These are phyloP conservation scores for Nanorana parkeri DNA, from an alignment of 2,113 vertebrate species.

Conservation along the genomic window DNA sequence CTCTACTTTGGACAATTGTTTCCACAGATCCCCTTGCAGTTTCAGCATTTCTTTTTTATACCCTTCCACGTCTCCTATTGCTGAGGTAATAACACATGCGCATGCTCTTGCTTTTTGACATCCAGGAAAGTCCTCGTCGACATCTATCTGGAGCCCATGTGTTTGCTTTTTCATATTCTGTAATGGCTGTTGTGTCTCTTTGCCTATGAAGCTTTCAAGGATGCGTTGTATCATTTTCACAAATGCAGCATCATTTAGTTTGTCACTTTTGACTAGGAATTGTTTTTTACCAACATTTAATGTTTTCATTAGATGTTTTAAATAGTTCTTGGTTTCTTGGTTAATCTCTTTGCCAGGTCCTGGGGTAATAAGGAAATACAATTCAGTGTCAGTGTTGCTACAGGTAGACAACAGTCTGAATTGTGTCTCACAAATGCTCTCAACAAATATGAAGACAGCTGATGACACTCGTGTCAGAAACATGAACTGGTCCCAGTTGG, in stretches of 20 bases:
- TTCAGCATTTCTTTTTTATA: slow-evolving; percentile 59
- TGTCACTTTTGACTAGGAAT: slow-evolving; percentile 59
- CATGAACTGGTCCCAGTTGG: slow-evolving; percentile 67
- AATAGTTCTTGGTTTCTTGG: slow-evolving; percentile 59
- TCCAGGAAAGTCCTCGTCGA: slow-evolving; percentile 60
- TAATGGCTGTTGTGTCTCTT: slow-evolving; percentile 44
- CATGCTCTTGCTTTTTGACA: slow-evolving; percentile 53
- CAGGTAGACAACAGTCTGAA: slow-evolving; percentile 59
- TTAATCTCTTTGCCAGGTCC: slow-evolving; percentile 59
- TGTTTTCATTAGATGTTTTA: slow-evolving; percentile 57
- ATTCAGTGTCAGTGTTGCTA: slow-evolving; percentile 54
- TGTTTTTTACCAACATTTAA: slow-evolving; percentile 60
- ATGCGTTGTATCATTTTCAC: slow-evolving; percentile 49
- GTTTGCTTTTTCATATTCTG: slow-evolving; percentile 59
- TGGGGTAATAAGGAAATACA: slow-evolving; percentile 66
- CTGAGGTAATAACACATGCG: not conserved
- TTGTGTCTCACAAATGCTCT: slow-evolving; percentile 66
- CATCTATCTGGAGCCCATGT: slow-evolving; percentile 57
- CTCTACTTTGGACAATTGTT: slow-evolving; percentile 60
- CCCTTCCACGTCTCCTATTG: slow-evolving; percentile 25
- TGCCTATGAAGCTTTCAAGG: not conserved
- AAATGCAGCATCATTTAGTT: slow-evolving; percentile 35
- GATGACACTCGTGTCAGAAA: slow-evolving; percentile 65
- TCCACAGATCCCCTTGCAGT: slow-evolving; percentile 61
- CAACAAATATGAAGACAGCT: slow-evolving; percentile 66